A percentile compares a stretch with the other conserved stretches of the same genome.
Evolutionary conservation across 2,113 vertebrate species (phyloP).

Genomic region (Nesoenas mayeri): DNA sequence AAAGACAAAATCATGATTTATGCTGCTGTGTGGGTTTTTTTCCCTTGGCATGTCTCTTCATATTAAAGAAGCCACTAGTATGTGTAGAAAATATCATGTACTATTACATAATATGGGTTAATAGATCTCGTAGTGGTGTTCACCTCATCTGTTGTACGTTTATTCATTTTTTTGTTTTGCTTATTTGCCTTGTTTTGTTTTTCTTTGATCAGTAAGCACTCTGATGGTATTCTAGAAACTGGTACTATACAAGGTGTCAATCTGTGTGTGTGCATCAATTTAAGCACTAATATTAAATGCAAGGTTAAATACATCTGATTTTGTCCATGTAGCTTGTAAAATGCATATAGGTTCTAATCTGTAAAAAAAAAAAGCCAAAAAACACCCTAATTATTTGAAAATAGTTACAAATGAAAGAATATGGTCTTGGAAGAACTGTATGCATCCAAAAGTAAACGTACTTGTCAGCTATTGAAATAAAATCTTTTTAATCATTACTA

Average conservation of each 20-base stretch:
- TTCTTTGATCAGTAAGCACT: neutral
- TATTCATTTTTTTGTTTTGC: neutral
- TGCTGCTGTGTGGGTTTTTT: neutral
- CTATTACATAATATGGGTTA: neutral
- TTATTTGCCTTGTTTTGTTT: neutral
- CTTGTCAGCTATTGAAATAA: constrained; percentile 29
- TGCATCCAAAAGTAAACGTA: accelerated
- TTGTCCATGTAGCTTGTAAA: neutral
- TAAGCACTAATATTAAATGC: neutral
- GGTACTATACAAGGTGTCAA: accelerated
- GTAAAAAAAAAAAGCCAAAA: neutral
- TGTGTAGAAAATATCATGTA: constrained; percentile 33
- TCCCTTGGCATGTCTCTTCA: neutral
- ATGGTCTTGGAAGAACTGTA: neutral
- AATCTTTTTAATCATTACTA: constrained; percentile 12
- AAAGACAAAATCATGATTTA: constrained; percentile 2
- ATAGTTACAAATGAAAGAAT: neutral
- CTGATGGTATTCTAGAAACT: neutral
- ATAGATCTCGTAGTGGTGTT: neutral
- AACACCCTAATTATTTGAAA: neutral
- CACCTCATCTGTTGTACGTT: neutral
- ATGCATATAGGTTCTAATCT: neutral
- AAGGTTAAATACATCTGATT: neutral
- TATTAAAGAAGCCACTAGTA: constrained; percentile 49
- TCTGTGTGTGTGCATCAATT: neutral